A percentile compares a stretch with the other conserved stretches of the same genome.
Evolutionary conservation across 1,140 invertebrate genomes (phyloP).

Genomic region (Leptinotarsa lineolata): DNA sequence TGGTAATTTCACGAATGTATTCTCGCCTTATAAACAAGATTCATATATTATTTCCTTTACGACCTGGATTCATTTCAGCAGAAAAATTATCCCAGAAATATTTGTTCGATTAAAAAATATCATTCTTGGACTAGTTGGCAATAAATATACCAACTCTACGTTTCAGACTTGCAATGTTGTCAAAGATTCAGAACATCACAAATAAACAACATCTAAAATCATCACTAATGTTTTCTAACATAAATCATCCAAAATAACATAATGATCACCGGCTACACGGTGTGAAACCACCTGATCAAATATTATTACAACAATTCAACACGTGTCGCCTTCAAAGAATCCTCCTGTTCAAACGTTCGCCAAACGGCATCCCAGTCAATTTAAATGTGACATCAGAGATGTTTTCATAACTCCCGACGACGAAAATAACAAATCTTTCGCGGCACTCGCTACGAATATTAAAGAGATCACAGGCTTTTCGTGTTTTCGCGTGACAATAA

Average conservation of each 20-base stretch:
- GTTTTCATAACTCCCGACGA: not conserved
- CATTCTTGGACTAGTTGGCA: too few relatives aligned
- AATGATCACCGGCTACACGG: not conserved
- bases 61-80: too few relatives aligned
- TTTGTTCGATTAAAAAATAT: too few relatives aligned
- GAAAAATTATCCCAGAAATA: too few relatives aligned
- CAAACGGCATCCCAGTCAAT: not conserved
- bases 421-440: conserved; percentile 4
- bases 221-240: too few relatives aligned
- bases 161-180: too few relatives aligned
- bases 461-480: conserved; percentile 4
- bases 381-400: not conserved
- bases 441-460: not conserved
- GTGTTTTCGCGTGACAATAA: not conserved
- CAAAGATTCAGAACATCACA: too few relatives aligned
- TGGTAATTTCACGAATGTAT: too few relatives aligned
- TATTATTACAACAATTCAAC: conserved; percentile 5
- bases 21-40: too few relatives aligned
- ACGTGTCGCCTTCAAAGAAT: conserved; percentile 4
- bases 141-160: too few relatives aligned
- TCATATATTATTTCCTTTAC: too few relatives aligned
- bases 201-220: too few relatives aligned
- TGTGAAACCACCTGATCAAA: conserved; percentile 2
- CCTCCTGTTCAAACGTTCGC: not conserved
- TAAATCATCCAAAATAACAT: not conserved